Percentiles rank a stretch among this genome's conserved stretches.
These are phyloP conservation scores for Enteromius viviparus DNA, from an alignment of 2,797 vertebrate genomes.

Conservation along the genomic window DNA sequence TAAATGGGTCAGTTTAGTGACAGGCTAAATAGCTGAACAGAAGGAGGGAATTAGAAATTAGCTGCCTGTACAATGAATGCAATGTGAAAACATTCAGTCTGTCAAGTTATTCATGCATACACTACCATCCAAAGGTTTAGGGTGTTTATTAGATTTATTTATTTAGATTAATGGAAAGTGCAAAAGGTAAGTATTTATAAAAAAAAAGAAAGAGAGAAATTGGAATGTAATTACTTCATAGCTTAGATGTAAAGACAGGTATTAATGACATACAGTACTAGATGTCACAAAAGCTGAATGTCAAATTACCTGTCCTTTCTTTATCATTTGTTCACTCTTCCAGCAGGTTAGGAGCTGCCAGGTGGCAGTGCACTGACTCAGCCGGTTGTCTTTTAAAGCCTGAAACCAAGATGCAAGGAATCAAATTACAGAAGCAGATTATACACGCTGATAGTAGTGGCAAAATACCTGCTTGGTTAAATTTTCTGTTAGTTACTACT, in stretches of 20 bases:
- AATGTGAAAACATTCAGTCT: not conserved
- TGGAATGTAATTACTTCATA: not conserved
- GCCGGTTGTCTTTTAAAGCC: constrained; percentile 70
- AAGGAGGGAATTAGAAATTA: not conserved
- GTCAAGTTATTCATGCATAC: not conserved
- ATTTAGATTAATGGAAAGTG: not conserved
- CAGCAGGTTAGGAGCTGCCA: constrained; percentile 81
- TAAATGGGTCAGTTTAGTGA: constrained; percentile 43
- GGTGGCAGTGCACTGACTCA: constrained; percentile 71
- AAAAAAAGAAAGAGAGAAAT: not conserved
- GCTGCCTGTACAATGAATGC: constrained; percentile 13
- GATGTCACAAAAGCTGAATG: not conserved
- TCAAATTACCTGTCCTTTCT: constrained; percentile 69
- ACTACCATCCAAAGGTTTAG: not conserved
- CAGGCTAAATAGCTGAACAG: constrained; percentile 43
- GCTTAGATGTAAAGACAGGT: not conserved
- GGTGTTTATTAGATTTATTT: not conserved
- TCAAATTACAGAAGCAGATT: not conserved
- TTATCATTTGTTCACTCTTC: constrained; percentile 77
- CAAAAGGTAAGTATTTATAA: not conserved
- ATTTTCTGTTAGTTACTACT: not conserved
- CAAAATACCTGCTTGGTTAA: not conserved
- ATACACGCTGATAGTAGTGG: not conserved
- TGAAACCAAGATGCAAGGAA: constrained; percentile 48
- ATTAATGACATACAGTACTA: not conserved